phyloP scores from a whole-genome alignment of 30 jellyfish, hydroid and myxozoan species.

The Catostylus mosaicus region DNA sequence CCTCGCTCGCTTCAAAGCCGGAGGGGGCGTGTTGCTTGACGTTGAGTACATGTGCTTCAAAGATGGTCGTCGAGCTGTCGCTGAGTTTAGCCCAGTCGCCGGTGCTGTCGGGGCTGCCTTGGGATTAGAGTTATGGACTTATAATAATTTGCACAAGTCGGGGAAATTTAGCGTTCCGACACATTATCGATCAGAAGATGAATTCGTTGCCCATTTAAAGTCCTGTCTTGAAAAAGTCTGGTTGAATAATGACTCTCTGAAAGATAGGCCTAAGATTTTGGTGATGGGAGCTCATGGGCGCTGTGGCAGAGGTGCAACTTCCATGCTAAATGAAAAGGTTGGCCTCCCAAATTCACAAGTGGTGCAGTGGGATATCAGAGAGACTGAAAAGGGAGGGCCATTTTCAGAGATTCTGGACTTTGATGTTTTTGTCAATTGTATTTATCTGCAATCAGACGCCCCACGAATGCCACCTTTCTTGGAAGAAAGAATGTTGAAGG shows the following conservation, averaged over 20 bases:
- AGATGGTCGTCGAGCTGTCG: constrained; percentile 82
- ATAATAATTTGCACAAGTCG: constrained; percentile 8
- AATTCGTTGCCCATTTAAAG: constrained; percentile 36
- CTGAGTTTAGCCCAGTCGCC: constrained; percentile 75
- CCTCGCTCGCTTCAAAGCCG: constrained; percentile 63
- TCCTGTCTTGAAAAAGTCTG: constrained; percentile 43
- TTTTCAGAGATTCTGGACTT: constrained; percentile 55
- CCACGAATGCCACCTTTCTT: constrained; percentile 49
- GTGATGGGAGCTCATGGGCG: constrained; percentile 84
- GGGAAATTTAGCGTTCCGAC: constrained; percentile 37
- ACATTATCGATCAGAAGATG: constrained; percentile 50
- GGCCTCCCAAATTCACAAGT: constrained; percentile 59
- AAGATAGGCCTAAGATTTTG: constrained; percentile 48
- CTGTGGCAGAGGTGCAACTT: constrained; percentile 78
- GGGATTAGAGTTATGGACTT: constrained; percentile 73
- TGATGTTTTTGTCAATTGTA: constrained; percentile 67
- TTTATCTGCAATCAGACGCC: constrained; percentile 38
- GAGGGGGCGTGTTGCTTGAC: constrained; percentile 77
- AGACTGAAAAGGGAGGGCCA: constrained; percentile 73
- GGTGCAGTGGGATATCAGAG: constrained; percentile 63
- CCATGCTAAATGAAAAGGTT: constrained; percentile 40
- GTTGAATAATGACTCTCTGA: constrained; percentile 1
- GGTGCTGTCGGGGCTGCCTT: constrained; percentile 81
- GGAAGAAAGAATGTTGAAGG: constrained; percentile 29
- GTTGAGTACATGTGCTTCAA: constrained; percentile 71